Conservation (phyloP, 1,140 invertebrate species). For the Drosophila kanapiae region DNA sequence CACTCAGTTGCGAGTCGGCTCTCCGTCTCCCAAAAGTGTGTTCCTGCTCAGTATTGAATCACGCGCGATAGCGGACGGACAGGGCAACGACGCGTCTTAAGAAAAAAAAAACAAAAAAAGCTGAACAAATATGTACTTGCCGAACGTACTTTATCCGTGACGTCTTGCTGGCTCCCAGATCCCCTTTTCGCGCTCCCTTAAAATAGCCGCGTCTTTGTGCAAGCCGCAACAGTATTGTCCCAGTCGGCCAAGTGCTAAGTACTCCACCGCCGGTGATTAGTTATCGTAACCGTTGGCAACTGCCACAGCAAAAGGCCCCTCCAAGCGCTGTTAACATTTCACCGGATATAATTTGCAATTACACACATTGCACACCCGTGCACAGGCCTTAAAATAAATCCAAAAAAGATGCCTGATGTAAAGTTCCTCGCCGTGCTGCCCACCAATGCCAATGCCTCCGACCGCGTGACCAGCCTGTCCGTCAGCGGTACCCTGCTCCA, state of each 20-base stretch:
- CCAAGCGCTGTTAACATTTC: constrained; percentile 12
- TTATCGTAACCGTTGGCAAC: constrained; percentile 61
- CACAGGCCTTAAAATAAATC: constrained; percentile 32
- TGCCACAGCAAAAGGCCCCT: constrained; percentile 22
- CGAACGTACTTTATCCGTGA: constrained; percentile 53
- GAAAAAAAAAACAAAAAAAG: too few relatives aligned
- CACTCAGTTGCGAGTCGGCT: constrained; percentile 20
- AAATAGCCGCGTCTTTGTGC: constrained; percentile 24
- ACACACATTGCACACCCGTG: constrained; percentile 4
- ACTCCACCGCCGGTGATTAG: constrained; percentile 27
- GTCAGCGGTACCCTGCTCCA: constrained; percentile 39
- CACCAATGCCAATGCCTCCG: constrained; percentile 29
- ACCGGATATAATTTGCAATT: constrained; percentile 37
- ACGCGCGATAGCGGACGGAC: constrained; percentile 19
- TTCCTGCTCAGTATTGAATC: constrained; percentile 45
- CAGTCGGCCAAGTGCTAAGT: constrained; percentile 43
- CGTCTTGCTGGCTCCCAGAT: constrained; percentile 41
- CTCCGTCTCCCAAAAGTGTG: constrained; percentile 15
- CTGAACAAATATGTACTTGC: constrained; percentile 51
- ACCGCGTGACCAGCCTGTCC: constrained; percentile 43
- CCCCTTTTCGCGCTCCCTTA: constrained; percentile 22
- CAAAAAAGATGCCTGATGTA: constrained; percentile 54
- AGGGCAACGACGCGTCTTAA: background rate
- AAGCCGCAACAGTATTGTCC: constrained; percentile 47
- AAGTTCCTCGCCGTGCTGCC: constrained; percentile 58